Evolutionary conservation across 2,888 invertebrate genomes (phyloP).

Genomic region (Trachelus troglodyta): DNA sequence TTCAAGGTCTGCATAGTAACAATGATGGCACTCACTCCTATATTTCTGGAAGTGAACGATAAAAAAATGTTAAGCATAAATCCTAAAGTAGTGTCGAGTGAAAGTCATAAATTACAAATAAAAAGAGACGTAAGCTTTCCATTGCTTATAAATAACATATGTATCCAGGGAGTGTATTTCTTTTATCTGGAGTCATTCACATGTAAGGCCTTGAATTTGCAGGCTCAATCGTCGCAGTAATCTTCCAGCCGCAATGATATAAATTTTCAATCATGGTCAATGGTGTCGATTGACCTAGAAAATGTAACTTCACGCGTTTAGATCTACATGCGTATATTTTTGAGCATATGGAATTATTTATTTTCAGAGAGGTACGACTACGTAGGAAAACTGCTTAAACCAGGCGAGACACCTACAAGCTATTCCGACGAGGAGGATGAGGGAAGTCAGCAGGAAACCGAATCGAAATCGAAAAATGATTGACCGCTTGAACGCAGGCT

Average conservation of each 20-base stretch:
- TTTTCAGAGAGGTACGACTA: constrained; percentile 91
- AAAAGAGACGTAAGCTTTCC: not conserved
- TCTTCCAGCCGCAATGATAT: not conserved
- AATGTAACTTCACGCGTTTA: not conserved
- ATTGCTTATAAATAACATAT: not conserved
- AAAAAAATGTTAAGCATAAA: not conserved
- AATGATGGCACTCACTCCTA: not conserved
- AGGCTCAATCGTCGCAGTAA: not conserved
- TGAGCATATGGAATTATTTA: constrained; percentile 4
- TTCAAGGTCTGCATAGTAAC: constrained; percentile 28
- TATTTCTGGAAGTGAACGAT: not conserved
- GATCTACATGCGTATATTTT: not conserved
- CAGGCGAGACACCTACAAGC: constrained; percentile 89
- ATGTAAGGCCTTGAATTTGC: not conserved
- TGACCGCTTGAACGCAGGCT: constrained; percentile 48
- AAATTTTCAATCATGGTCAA: not conserved
- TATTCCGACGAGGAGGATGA: constrained; percentile 91
- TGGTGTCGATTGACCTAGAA: not conserved
- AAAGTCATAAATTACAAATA: not conserved
- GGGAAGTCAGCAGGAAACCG: constrained; percentile 64
- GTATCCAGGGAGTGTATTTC: not conserved
- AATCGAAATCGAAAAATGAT: constrained; percentile 64
- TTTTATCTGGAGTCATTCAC: not conserved
- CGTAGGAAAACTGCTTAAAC: constrained; percentile 89
- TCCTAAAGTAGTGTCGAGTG: not conserved